Percentiles rank a stretch among this genome's conserved stretches.
phyloP scores from a whole-genome alignment of 2,113 vertebrate species.

The Beaufortia kweichowensis region DNA sequence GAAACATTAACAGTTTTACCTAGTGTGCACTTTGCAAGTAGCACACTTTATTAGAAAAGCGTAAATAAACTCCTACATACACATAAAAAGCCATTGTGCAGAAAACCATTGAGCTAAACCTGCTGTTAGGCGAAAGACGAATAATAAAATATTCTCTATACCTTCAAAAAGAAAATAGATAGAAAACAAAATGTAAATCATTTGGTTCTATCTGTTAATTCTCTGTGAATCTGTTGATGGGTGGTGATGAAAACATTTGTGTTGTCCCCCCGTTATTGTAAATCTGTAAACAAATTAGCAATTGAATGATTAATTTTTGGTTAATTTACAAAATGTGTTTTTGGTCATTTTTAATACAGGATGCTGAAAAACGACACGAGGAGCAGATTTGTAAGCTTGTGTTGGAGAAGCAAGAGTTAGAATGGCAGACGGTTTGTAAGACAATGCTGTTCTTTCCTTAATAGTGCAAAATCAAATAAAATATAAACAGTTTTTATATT shows the following conservation, averaged over 20 bases:
- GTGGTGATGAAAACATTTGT: neutral
- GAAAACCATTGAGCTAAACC: constrained; percentile 77
- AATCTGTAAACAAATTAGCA: neutral
- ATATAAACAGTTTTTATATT: neutral
- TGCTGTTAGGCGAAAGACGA: constrained; percentile 72
- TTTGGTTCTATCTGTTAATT: neutral
- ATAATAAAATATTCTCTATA: constrained; percentile 73
- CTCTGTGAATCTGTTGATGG: constrained; percentile 22
- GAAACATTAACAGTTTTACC: constrained; percentile 67
- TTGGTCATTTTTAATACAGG: constrained; percentile 68
- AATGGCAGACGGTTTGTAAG: constrained; percentile 85
- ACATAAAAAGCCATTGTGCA: constrained; percentile 75
- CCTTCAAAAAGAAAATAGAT: constrained; percentile 43
- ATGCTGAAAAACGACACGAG: constrained; percentile 83
- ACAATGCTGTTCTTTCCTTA: neutral
- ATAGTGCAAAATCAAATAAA: neutral
- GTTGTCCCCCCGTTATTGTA: too few species aligned
- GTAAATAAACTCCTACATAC: constrained; percentile 76
- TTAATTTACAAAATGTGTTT: constrained; percentile 3
- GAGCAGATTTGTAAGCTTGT: constrained; percentile 85
- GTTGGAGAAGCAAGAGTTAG: constrained; percentile 89
- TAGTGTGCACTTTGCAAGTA: constrained; percentile 64
- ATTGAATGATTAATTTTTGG: neutral
- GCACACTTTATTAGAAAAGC: constrained; percentile 75
- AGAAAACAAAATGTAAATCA: constrained; percentile 38